Evolutionary conservation across 2,888 invertebrate species (phyloP).

Genomic region (Melipona bicolor): DNA sequence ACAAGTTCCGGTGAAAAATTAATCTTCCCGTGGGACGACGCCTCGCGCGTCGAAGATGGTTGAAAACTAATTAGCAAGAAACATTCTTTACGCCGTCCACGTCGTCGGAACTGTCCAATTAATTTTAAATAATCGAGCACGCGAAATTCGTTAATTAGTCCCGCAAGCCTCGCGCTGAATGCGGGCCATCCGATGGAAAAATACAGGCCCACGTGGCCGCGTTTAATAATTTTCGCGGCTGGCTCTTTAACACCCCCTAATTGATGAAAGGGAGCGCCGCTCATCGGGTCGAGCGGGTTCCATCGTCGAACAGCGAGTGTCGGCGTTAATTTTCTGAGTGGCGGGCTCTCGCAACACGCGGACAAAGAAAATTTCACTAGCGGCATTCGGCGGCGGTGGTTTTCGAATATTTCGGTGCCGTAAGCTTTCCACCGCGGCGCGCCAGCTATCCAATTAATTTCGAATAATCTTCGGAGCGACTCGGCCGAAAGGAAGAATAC

Average conservation of each 20-base stretch:
- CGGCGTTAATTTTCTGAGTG: background rate
- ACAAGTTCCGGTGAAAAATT: background rate
- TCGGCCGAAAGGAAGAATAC: background rate
- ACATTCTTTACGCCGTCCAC: background rate
- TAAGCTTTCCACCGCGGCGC: background rate
- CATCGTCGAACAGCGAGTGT: too few relatives aligned
- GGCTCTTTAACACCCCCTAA: slow-evolving; percentile 8
- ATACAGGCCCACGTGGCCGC: too few relatives aligned
- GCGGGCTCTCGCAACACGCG: background rate
- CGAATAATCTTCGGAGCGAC: slow-evolving; percentile 11
- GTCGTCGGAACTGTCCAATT: background rate
- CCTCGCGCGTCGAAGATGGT: background rate
- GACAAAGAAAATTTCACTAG: slow-evolving; percentile 10
- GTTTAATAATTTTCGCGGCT: slow-evolving; percentile 12
- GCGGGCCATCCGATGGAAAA: background rate
- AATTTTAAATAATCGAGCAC: slow-evolving; percentile 1
- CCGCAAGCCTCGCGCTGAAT: background rate
- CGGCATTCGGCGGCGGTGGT: background rate
- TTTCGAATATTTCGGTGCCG: background rate
- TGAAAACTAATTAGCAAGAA: slow-evolving; percentile 11
- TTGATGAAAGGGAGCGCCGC: slow-evolving; percentile 7
- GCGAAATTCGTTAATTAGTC: slow-evolving; percentile 16
- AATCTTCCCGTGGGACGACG: background rate
- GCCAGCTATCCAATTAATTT: slow-evolving; percentile 25
- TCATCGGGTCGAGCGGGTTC: background rate